Evolutionary conservation across 1,140 invertebrate species (phyloP), one percentile per base, ranked within the genome.

Genomic region (Artemia franciscana): DNA sequence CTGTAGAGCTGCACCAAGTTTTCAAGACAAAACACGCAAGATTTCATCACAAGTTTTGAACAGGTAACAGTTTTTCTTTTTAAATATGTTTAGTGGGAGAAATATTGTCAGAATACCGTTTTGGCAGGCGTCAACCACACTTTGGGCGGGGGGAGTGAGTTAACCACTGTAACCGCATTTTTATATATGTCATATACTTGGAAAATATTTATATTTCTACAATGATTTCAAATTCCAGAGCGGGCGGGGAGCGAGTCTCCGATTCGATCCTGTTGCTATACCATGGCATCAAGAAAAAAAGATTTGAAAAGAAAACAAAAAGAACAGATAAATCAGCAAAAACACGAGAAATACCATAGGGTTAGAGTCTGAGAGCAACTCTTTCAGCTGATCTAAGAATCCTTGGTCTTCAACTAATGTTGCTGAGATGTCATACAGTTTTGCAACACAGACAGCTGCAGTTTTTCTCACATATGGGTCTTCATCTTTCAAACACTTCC

Each of bases 381-480:
- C 63, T 63, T 93, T 94, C 12, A 99, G 75, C 68, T 95, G 88
- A 74, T 98, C 95, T 39, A 98, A 77, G 73, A 99, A 99, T 12
- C 95, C 96, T 79, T 98, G 88, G 69, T 97, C 92, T 74, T 97
- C 92, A 4, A 98, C 96, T 71, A 99, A 82, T 67, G 86, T 85
- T 9, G 94, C 86, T 68, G 97, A 98, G 70, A 99, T 99, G 73
- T 99, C 95, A 75, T 98, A 95, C 61, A 99, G 77, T 73, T 99
- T 99, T 25, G 95, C 96, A 18, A 99, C 96, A 73, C 94, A 98
- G 26, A 99, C 94, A 9, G 96, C 96, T 18, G 96, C 96, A 2
- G 96, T 99, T 77, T 99, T 99, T 59, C 95, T 78, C 0, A 99
- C 96, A 77, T 99, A 99, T 0, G 96, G 96, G 79, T 99, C 96